A percentile compares a stretch with the other conserved stretches of the same genome.
These are phyloP conservation scores for Reticulitermes lucifugus DNA, from an alignment of 2,888 invertebrate genomes.

Conservation along the genomic window DNA sequence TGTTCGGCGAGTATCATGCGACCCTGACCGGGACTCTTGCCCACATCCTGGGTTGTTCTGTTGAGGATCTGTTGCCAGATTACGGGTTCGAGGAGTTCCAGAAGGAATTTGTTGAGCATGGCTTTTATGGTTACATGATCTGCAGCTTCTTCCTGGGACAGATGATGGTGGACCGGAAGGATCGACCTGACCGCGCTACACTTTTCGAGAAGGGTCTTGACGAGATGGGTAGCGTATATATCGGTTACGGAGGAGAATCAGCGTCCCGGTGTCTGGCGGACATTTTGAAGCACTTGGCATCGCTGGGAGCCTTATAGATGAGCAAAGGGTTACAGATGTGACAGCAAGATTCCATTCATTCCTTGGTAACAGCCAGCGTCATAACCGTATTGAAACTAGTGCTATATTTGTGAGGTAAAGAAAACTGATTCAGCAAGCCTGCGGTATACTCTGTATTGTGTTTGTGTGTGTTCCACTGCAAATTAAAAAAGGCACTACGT, in stretches of 20 bases:
- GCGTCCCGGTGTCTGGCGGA: not conserved
- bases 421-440: too few species aligned
- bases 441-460: too few species aligned
- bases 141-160: constrained; percentile 2
- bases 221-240: not conserved
- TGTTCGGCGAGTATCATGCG: constrained; percentile 57
- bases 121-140: not conserved
- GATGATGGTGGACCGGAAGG: not conserved
- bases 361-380: too few species aligned
- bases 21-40: constrained; percentile 35
- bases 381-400: too few species aligned
- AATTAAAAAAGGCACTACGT: too few species aligned
- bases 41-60: not conserved
- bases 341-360: too few species aligned
- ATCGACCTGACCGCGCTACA: not conserved
- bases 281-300: not conserved
- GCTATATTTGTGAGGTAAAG: too few species aligned
- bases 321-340: too few species aligned
- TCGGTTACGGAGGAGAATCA: not conserved
- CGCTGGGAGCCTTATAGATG: too few species aligned
- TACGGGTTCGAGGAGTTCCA: constrained; percentile 30
- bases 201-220: not conserved
- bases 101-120: constrained; percentile 29
- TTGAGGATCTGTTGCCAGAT: not conserved
- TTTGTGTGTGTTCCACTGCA: too few species aligned